phyloP scores from a whole-genome alignment of 2,797 vertebrate genomes.

The Columba guinea region DNA sequence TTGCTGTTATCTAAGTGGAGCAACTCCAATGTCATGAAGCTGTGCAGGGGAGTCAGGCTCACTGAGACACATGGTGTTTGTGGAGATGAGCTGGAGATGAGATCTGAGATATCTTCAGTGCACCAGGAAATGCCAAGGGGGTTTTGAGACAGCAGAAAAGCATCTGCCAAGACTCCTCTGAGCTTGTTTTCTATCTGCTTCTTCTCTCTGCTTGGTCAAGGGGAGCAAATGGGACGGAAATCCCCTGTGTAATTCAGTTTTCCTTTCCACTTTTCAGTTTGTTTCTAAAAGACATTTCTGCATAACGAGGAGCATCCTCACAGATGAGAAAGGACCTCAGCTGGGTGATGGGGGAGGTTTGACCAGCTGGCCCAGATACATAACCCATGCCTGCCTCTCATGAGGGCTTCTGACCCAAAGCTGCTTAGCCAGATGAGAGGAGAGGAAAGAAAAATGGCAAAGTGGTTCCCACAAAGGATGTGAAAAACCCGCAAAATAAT shows the following conservation, averaged over 20 bases:
- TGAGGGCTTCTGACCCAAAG: background rate
- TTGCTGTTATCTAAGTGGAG: background rate
- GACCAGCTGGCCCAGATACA: rapidly evolving
- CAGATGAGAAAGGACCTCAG: background rate
- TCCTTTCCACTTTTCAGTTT: background rate
- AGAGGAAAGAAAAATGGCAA: background rate
- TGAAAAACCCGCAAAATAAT: background rate
- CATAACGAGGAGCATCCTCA: background rate
- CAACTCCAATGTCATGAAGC: background rate
- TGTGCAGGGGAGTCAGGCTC: background rate
- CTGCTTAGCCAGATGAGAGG: background rate
- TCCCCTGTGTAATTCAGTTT: background rate
- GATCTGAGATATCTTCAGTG: background rate
- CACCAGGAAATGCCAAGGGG: slow-evolving; percentile 1
- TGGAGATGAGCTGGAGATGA: background rate
- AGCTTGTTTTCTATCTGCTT: background rate
- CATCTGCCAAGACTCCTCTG: background rate
- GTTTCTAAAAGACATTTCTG: background rate
- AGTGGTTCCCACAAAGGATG: background rate
- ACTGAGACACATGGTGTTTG: background rate
- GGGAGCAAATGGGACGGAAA: background rate
- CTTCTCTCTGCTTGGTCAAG: background rate
- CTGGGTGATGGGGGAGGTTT: background rate
- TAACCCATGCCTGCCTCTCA: background rate
- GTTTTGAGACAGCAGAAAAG: background rate